These are phyloP conservation scores for Rhea pennata DNA, from an alignment of 2,113 vertebrate species.

Conservation along the genomic window DNA sequence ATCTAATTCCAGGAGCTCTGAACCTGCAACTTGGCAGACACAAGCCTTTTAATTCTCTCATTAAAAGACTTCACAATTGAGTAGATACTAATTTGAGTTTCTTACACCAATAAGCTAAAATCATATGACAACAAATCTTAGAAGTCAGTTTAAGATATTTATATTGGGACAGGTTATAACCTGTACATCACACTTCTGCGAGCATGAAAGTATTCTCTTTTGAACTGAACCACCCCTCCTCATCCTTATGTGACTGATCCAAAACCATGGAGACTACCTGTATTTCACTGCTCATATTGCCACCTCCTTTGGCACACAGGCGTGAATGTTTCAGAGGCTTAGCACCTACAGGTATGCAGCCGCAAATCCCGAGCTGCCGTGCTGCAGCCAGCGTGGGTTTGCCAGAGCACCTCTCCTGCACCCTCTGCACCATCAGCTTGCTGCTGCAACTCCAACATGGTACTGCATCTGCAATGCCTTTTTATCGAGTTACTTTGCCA, in stretches of 20 bases:
- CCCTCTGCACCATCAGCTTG: background rate
- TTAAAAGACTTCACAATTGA: conserved; percentile 1
- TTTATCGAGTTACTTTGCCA: background rate
- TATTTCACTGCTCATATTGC: background rate
- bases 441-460: background rate
- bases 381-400: background rate
- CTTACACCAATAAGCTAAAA: background rate
- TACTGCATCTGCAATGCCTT: rapidly evolving
- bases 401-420: background rate
- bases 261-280: background rate
- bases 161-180: background rate
- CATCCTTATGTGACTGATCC: background rate
- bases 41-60: background rate
- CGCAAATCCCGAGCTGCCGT: background rate
- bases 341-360: background rate
- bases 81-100: background rate
- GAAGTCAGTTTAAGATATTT: background rate
- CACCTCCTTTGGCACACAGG: background rate
- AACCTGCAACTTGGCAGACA: conserved; percentile 34
- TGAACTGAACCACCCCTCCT: background rate
- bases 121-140: background rate
- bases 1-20: conserved; percentile 20
- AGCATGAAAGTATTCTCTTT: background rate
- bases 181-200: background rate
- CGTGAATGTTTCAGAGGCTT: background rate